Evolutionary conservation across 2,888 invertebrate genomes (phyloP).

Genomic region (Amblyteles armatorius): DNA sequence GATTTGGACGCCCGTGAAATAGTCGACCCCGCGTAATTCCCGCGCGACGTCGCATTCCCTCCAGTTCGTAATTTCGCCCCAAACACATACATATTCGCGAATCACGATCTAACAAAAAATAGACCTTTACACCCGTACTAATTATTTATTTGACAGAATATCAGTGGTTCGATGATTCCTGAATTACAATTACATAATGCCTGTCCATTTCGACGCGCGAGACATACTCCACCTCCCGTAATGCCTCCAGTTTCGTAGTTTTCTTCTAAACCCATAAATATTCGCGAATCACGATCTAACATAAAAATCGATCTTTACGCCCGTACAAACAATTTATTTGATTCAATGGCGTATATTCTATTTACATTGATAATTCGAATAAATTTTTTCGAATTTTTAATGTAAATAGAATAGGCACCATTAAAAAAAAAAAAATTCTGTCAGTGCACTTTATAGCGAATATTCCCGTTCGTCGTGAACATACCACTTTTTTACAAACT

Average conservation of each 20-base stretch:
- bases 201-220: not conserved
- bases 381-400: not conserved
- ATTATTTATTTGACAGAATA: too few relatives aligned
- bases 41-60: not conserved
- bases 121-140: too few relatives aligned
- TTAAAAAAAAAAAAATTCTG: not conserved
- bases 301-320: too few relatives aligned
- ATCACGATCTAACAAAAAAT: not conserved
- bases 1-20: not conserved
- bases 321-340: not conserved
- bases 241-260: too few relatives aligned
- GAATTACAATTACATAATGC: constrained; percentile 11
- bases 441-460: not conserved
- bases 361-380: not conserved
- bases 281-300: too few relatives aligned
- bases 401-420: not conserved
- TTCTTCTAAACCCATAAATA: too few relatives aligned
- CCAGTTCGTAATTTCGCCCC: not conserved
- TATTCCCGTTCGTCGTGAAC: not conserved
- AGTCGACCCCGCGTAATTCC: not conserved
- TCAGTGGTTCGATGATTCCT: too few relatives aligned
- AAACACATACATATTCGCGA: not conserved
- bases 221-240: too few relatives aligned
- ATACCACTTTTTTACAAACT: not conserved
- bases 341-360: not conserved